Conservation (phyloP, 2,797 vertebrate genomes). For the Pterois miles region DNA sequence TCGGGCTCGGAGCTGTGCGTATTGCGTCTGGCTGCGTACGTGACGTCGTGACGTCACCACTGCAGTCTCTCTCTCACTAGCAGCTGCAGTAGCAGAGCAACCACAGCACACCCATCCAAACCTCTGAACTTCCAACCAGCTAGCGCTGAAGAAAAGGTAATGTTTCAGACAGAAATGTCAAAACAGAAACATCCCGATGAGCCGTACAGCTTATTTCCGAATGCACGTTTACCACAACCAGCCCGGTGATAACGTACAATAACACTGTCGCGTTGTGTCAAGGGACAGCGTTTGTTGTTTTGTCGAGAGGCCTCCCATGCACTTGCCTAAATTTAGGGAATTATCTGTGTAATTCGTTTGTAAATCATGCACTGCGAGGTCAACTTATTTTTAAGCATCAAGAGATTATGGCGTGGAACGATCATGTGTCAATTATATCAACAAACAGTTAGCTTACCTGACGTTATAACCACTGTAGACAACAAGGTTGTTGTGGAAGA, state of each 20-base stretch:
- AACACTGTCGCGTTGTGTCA: slow-evolving; percentile 7
- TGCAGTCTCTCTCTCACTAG: slow-evolving; percentile 58
- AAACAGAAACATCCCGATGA: neutral
- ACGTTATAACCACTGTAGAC: neutral
- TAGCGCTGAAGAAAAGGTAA: slow-evolving; percentile 64
- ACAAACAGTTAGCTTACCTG: neutral
- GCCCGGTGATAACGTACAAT: neutral
- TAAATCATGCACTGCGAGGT: neutral
- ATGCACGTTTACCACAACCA: neutral
- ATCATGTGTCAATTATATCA: neutral
- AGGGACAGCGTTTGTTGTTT: slow-evolving; percentile 2
- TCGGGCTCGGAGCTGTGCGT: slow-evolving; percentile 14
- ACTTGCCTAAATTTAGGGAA: neutral
- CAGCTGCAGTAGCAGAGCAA: slow-evolving; percentile 51
- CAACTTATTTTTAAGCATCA: neutral
- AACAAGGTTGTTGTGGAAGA: neutral
- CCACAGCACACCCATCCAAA: slow-evolving; percentile 52
- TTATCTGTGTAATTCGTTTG: neutral
- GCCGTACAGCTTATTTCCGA: neutral
- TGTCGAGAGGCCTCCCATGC: slow-evolving; percentile 35
- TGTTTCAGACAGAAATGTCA: neutral
- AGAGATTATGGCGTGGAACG: neutral
- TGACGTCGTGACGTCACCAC: slow-evolving; percentile 54
- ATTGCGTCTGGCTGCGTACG: slow-evolving; percentile 33
- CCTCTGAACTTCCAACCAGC: slow-evolving; percentile 23